Evolutionary conservation across 53 echinoderm and acorn worm genomes (phyloP).

Genomic region (Patiria pectinifera): DNA sequence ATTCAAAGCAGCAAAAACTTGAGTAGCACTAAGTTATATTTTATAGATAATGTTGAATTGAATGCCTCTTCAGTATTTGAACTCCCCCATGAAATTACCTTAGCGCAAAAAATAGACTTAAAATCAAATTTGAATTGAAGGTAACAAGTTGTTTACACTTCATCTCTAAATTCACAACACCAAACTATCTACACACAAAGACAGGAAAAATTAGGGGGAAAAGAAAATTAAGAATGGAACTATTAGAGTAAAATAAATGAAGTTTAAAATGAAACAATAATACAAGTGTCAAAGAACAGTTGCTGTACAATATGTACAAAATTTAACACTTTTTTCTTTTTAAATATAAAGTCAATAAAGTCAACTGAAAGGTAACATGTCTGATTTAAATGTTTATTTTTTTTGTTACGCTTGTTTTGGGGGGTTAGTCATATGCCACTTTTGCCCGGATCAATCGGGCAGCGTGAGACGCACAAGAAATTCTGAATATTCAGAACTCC

Average conservation of each 20-base stretch:
- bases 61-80: not conserved
- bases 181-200: slow-evolving; percentile 42
- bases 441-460: not conserved
- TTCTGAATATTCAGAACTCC: not conserved
- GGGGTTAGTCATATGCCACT: not conserved
- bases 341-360: slow-evolving; percentile 1
- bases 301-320: slow-evolving; percentile 63
- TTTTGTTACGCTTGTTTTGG: not conserved
- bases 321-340: slow-evolving; percentile 17
- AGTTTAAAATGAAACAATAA: slow-evolving; percentile 22
- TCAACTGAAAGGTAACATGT: not conserved
- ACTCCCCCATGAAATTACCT: slow-evolving; percentile 15
- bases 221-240: slow-evolving; percentile 12
- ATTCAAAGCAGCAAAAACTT: too few relatives aligned
- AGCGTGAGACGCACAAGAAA: not conserved
- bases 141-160: slow-evolving; percentile 5
- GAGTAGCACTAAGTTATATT: too few relatives aligned
- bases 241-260: slow-evolving; percentile 9
- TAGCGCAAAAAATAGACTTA: not conserved
- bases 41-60: not conserved
- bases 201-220: not conserved
- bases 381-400: not conserved
- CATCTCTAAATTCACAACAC: slow-evolving; percentile 25
- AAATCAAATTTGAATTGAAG: slow-evolving; percentile 9
- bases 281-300: not conserved